These are phyloP conservation scores for Marmota monax DNA, from an alignment of 2,113 vertebrate species.

Conservation along the genomic window DNA sequence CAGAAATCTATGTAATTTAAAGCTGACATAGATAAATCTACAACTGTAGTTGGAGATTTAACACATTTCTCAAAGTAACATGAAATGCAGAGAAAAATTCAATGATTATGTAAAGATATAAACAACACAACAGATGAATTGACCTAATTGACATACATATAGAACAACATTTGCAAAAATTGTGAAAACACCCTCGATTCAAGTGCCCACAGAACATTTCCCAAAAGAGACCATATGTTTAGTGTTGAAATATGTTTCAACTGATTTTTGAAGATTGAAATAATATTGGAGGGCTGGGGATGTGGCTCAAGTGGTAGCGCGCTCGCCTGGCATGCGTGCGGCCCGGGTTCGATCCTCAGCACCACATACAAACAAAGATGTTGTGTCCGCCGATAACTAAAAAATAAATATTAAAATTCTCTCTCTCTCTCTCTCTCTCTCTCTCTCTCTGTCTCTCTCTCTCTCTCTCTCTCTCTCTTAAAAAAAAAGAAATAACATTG, in stretches of 20 bases:
- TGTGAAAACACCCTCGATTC: not conserved
- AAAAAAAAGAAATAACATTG: not conserved
- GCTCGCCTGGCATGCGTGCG: too few relatives aligned
- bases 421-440: too few relatives aligned
- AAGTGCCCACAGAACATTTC: not conserved
- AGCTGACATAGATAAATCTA: not conserved
- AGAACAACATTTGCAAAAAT: not conserved
- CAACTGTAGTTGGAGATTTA: not conserved
- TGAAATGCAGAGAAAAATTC: slow-evolving; percentile 5
- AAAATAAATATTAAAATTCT: too few relatives aligned
- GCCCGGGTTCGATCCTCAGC: too few relatives aligned
- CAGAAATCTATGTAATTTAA: not conserved
- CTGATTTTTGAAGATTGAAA: not conserved
- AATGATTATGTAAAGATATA: not conserved
- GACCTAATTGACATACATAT: not conserved
- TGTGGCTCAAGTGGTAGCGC: too few relatives aligned
- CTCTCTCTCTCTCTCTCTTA: too few relatives aligned
- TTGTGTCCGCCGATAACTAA: too few relatives aligned
- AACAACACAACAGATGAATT: slow-evolving; percentile 10
- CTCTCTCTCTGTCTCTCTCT: too few relatives aligned
- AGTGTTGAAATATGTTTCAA: slow-evolving; percentile 21
- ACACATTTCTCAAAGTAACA: slow-evolving; percentile 8
- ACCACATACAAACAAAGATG: too few relatives aligned
- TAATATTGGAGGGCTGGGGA: not conserved
- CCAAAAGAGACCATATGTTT: not conserved